Percentiles rank a stretch among this genome's conserved stretches.
These are phyloP conservation scores for Centropyge bicolor DNA, from an alignment of 2,797 vertebrate genomes.

Conservation along the genomic window DNA sequence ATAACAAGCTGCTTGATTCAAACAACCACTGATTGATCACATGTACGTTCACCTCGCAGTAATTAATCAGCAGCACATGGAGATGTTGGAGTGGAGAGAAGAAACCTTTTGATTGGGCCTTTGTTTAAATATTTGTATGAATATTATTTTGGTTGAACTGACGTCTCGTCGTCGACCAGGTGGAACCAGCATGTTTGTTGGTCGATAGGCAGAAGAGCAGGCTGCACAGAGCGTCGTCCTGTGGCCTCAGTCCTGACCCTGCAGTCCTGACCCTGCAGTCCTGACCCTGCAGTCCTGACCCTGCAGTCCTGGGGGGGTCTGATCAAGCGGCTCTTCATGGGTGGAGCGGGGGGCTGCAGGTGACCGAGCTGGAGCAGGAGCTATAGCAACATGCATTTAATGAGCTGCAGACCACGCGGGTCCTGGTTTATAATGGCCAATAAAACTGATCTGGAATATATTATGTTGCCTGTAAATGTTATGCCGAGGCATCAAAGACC, in stretches of 20 bases:
- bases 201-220: not conserved
- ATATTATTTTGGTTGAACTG: not conserved
- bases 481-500: constrained; percentile 77
- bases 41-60: too few species aligned
- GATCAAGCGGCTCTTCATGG: constrained; percentile 25
- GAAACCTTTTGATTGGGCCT: too few species aligned
- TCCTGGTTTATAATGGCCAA: constrained; percentile 70
- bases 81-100: too few species aligned
- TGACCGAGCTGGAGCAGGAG: constrained; percentile 65
- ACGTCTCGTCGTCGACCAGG: not conserved
- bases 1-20: too few species aligned
- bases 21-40: too few species aligned
- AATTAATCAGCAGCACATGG: too few species aligned
- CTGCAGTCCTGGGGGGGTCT: not conserved
- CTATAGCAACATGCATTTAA: constrained; percentile 73
- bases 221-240: too few species aligned
- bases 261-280: not conserved
- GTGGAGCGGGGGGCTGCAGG: constrained; percentile 58
- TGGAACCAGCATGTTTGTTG: not conserved
- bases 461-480: constrained; percentile 79
- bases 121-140: too few species aligned
- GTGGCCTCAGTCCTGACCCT: not conserved
- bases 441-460: constrained; percentile 79
- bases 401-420: constrained; percentile 65
- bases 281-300: not conserved